Percentiles rank a stretch among this genome's conserved stretches.
These are phyloP conservation scores for Pseudobourletiella spinata DNA, from an alignment of 1,140 invertebrate species.

Conservation along the genomic window DNA sequence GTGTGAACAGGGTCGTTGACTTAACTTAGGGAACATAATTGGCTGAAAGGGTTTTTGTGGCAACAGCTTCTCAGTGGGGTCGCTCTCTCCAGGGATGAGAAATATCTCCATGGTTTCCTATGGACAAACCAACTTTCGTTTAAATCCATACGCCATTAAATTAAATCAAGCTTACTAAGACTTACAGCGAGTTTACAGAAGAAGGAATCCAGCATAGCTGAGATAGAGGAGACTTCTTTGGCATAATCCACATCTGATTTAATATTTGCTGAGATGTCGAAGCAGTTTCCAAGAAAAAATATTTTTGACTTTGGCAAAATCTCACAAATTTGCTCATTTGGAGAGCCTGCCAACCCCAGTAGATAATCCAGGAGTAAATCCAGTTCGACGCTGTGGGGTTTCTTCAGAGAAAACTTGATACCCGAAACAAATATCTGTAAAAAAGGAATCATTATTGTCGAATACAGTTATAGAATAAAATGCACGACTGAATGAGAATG, in stretches of 20 bases:
- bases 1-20: not conserved
- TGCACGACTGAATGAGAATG: too few relatives aligned
- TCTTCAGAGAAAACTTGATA: too few relatives aligned
- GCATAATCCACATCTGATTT: not conserved
- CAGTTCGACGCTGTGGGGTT: not conserved
- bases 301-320: not conserved
- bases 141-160: not conserved
- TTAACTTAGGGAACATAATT: not conserved
- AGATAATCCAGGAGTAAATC: not conserved
- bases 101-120: not conserved
- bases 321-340: not conserved
- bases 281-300: not conserved
- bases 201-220: too few relatives aligned
- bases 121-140: not conserved
- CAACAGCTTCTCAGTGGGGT: not conserved
- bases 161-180: not conserved
- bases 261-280: not conserved
- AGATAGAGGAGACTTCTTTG: too few relatives aligned
- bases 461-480: too few relatives aligned
- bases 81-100: not conserved
- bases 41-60: not conserved
- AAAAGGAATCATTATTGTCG: too few relatives aligned
- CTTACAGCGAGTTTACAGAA: not conserved
- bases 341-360: not conserved
- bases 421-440: too few relatives aligned